A percentile compares a stretch with the other conserved stretches of the same genome.
Evolutionary conservation across 2,888 invertebrate species (phyloP).

Genomic region (Caenorhabditis wallacei): DNA sequence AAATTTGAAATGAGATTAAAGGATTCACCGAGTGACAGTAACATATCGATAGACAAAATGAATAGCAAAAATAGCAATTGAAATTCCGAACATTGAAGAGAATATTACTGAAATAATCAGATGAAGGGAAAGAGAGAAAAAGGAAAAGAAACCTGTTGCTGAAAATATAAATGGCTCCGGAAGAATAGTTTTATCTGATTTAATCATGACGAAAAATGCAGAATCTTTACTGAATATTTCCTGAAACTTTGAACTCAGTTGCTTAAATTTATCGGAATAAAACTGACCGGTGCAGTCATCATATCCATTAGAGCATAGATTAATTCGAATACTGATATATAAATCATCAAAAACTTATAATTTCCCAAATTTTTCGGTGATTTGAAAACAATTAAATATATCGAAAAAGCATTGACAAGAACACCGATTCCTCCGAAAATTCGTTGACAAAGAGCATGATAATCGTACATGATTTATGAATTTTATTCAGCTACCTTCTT

Average conservation of each 20-base stretch:
- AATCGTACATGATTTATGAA: background rate
- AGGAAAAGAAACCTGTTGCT: slow-evolving; percentile 7
- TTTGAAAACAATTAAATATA: slow-evolving; percentile 12
- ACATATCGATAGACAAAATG: slow-evolving; percentile 16
- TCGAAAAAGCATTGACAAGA: background rate
- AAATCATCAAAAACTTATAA: slow-evolving; percentile 46
- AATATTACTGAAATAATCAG: background rate
- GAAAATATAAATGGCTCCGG: slow-evolving; percentile 5
- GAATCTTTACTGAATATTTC: slow-evolving; percentile 27
- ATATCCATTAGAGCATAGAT: slow-evolving; percentile 20
- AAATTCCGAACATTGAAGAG: slow-evolving; percentile 15
- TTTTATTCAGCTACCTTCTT: no score
- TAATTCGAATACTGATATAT: slow-evolving; percentile 36
- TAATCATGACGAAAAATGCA: slow-evolving; percentile 9
- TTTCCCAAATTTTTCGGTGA: slow-evolving; percentile 28
- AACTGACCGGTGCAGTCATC: slow-evolving; percentile 18
- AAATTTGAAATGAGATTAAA: no score
- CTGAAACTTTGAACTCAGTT: background rate
- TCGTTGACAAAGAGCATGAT: slow-evolving; percentile 5
- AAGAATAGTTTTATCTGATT: slow-evolving; percentile 3
- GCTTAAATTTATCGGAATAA: no score
- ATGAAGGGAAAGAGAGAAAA: no score
- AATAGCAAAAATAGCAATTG: slow-evolving; percentile 12
- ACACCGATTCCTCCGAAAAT: background rate
- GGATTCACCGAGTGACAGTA: slow-evolving; percentile 9